Evolutionary conservation across 1,140 invertebrate species (phyloP), one percentile per base, ranked within the genome.

Genomic region (Habropoda laboriosa): DNA sequence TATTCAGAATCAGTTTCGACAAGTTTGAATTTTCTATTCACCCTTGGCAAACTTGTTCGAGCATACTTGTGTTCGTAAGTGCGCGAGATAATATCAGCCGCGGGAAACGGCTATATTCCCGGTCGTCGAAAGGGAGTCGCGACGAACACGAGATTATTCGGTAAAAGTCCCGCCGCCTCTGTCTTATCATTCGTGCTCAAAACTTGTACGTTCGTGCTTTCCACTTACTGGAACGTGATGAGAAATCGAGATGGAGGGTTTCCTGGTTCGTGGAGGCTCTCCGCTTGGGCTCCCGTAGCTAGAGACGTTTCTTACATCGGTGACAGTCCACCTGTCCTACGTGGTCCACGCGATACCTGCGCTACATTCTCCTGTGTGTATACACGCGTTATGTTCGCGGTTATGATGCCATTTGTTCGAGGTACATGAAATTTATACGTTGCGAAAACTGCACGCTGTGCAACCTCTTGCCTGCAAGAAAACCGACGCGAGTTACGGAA

Each of bases 191-290:
- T 53, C 63, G 45, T 35, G 38, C 8, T 49, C 67, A 55, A 86
- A 86, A 86, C 61, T 86, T 61, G 55, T 72, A 75, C 81, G 74
- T 71, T 47, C 61, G 42, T 49, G 78, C 61, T 74, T 85, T 86
- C 79, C 81, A 86, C 77, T 86, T 86, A 83, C 55, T 58, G 40
- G 16, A 42, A 86, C 85, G 84, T 86, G 85, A 86, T 82, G 84
- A 66, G 85, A 86, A 78, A 80, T 70, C 73, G 45, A 40, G 72
- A 86, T 58, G 30, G 24, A n/a, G 51, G 72, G 35, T 64, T n/a
- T n/a, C 53, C 7, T 16, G 49, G 32, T 38, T 40, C 58, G 42
- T 24, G 13, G 7, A 68, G 40, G 32, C 18, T 42, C n/a, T 32
- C 35, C 5, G 5, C 12, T 55, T n/a, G 3, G 30, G 13, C 51